phyloP scores from a whole-genome alignment of 2,797 vertebrate species.

The Brachymystax lenok region DNA sequence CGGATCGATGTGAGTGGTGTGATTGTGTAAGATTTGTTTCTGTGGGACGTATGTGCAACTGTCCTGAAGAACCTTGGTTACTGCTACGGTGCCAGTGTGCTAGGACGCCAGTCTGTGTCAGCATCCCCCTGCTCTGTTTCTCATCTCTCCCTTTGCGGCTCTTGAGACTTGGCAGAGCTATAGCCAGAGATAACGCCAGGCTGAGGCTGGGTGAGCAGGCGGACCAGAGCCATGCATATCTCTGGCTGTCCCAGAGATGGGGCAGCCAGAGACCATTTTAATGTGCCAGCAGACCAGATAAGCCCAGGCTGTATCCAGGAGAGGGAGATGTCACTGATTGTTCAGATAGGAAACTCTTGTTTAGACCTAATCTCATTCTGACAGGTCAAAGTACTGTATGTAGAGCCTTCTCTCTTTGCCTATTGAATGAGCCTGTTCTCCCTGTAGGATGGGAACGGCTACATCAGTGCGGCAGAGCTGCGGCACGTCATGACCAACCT shows the following conservation, averaged over 20 bases:
- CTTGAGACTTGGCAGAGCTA: not conserved
- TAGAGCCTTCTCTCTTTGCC: not conserved
- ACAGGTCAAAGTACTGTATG: not conserved
- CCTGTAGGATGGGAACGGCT: conserved; percentile 86
- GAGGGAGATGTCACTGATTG: not conserved
- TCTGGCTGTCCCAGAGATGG: not conserved
- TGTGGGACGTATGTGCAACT: not conserved
- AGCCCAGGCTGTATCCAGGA: not conserved
- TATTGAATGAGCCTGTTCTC: not conserved
- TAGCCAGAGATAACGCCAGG: not conserved
- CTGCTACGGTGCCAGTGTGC: not conserved
- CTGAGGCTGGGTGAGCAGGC: not conserved
- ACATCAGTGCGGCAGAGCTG: conserved; percentile 88
- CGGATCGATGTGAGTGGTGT: not conserved
- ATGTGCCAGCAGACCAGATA: not conserved
- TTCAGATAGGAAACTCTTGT: not conserved
- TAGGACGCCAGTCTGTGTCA: not conserved
- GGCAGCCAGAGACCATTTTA: not conserved
- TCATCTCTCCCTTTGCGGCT: not conserved
- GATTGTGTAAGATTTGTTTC: not conserved
- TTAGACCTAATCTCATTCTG: not conserved
- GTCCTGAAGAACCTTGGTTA: not conserved
- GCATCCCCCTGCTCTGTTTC: not conserved
- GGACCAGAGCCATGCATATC: not conserved
- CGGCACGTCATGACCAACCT: conserved; percentile 93